Percentiles rank a stretch among this genome's conserved stretches.
These are phyloP conservation scores for Heliothis subflexa DNA, from an alignment of 1,140 invertebrate species.

Conservation along the genomic window DNA sequence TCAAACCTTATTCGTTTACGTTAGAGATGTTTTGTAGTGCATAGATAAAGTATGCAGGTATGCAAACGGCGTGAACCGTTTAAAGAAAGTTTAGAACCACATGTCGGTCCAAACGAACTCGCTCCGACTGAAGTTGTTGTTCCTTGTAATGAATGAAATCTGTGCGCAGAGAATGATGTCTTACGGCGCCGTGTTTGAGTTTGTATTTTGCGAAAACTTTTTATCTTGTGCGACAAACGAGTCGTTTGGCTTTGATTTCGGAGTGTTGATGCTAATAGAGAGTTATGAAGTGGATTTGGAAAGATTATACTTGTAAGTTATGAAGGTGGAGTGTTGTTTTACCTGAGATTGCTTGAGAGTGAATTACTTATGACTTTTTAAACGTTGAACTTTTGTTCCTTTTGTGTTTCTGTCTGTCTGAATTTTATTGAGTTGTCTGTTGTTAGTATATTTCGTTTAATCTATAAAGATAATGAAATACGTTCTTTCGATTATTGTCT, in stretches of 20 bases:
- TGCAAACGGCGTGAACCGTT: conserved; percentile 54
- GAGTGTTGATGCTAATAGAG: conserved; percentile 12
- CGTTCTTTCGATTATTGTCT: not conserved
- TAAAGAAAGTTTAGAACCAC: conserved; percentile 71
- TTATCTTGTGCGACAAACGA: conserved; percentile 16
- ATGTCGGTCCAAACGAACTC: conserved; percentile 62
- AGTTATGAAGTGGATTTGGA: not conserved
- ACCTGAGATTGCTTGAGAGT: not conserved
- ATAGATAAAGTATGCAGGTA: conserved; percentile 50
- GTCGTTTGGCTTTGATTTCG: conserved; percentile 13
- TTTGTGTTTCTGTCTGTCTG: not conserved
- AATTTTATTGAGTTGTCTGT: too few species aligned
- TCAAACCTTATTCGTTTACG: conserved; percentile 41
- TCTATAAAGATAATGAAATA: too few species aligned
- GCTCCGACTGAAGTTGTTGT: conserved; percentile 57
- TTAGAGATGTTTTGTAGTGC: conserved; percentile 49
- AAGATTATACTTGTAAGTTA: not conserved
- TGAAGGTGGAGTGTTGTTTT: not conserved
- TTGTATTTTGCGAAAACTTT: conserved; percentile 39
- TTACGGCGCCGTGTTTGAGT: conserved; percentile 46
- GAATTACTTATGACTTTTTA: too few species aligned
- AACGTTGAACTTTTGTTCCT: too few species aligned
- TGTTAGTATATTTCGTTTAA: too few species aligned
- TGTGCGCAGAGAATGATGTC: conserved; percentile 50
- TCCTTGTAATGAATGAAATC: conserved; percentile 66